Evolutionary conservation across 2,888 invertebrate species (phyloP), one percentile per base, ranked within the genome.

Genomic region (Lumbricus terrestris): DNA sequence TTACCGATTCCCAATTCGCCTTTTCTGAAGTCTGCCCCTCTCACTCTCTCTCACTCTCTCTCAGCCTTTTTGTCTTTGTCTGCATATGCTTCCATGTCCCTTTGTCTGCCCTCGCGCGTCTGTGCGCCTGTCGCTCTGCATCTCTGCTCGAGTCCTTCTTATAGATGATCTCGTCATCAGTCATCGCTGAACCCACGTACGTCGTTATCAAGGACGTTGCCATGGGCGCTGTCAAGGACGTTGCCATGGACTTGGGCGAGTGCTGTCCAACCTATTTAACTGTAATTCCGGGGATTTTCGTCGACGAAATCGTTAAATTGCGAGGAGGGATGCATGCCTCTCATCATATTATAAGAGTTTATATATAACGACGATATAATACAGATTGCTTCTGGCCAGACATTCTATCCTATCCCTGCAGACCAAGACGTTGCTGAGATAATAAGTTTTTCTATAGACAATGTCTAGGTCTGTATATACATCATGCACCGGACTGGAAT

Each of bases 211-310:
- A n/a, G n/a, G n/a, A n/a, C n/a, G n/a, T n/a, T n/a, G n/a, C n/a
- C n/a, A n/a, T n/a, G n/a, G n/a, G n/a, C n/a, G n/a, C n/a, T 69
- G 69, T n/a, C 29, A 69, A 69, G 69, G 69, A 69, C 69, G 69
- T 69, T 69, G 69, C 69, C 8, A 69, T 0, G 69, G 69, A 69
- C n/a, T 29, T 69, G 69, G 69, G 69, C 69, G n/a, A 69, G 8
- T n/a, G n/a, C 69, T 69, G 69, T 69, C 69, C 69, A 69, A 69
- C 69, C 69, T 69, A 69, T 69, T 69, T 69, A 69, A n/a, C 69
- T n/a, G n/a, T 0, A 69, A 69, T 69, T 69, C 69, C 13, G n/a
- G 11, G 69, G 69, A 69, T 69, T 69, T 69, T 16, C 13, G n/a
- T 11, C 69, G 69, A 69, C 69, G n/a, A n/a, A 69, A 69, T 69